Conservation (phyloP, 2,113 vertebrate genomes). For the Neodontobutis hainanensis region DNA sequence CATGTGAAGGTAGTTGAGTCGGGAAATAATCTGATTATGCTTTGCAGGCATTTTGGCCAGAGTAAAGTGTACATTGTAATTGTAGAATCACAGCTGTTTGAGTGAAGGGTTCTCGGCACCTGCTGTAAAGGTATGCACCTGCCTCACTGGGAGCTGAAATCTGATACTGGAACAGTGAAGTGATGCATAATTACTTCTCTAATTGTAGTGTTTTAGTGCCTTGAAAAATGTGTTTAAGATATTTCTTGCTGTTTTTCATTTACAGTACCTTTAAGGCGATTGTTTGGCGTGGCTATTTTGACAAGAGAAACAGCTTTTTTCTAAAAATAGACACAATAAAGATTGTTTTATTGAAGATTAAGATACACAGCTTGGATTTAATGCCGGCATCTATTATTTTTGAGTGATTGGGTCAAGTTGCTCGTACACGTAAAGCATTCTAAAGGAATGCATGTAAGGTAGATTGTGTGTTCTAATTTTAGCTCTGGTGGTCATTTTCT, state of each 20-base stretch:
- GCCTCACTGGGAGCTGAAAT: slow-evolving; percentile 12
- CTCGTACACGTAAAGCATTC: background rate
- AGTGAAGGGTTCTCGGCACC: slow-evolving; percentile 14
- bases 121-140: slow-evolving; percentile 49
- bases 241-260: slow-evolving; percentile 1
- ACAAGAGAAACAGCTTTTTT: background rate
- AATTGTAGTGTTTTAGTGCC: background rate
- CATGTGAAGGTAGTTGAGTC: slow-evolving; percentile 16
- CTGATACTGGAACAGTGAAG: slow-evolving; percentile 2
- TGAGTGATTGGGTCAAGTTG: too few species aligned
- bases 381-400: background rate
- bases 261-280: background rate
- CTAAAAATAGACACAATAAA: background rate
- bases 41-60: slow-evolving; percentile 22
- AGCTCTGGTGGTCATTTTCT: background rate
- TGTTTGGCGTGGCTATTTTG: background rate
- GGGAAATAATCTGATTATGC: slow-evolving; percentile 10
- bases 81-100: slow-evolving; percentile 25
- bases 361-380: background rate
- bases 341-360: background rate
- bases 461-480: background rate
- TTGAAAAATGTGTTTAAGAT: background rate
- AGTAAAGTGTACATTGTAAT: slow-evolving; percentile 3
- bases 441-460: background rate
- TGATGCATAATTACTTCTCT: background rate